Base-by-base conservation (phyloP, 2,113 vertebrate genomes). In the Chamaea fasciata region DNA sequence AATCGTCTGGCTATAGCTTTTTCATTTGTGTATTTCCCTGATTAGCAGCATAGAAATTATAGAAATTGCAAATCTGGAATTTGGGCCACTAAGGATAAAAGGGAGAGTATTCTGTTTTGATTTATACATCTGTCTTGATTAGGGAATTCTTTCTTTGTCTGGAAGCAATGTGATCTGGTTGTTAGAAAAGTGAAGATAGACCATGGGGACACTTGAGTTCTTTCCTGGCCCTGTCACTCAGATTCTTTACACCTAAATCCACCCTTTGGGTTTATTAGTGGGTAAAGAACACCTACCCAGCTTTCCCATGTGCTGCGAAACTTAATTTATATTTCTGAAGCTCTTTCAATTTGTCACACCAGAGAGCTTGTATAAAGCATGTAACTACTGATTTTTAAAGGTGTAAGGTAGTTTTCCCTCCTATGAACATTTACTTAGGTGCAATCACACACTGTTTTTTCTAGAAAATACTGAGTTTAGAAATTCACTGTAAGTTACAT, bases 61-160 rank as follows among this genome's bases (percentile, higher is more conserved):
- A 87, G 82, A 53, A 60, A 89, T 59, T 70, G 19, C 21, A 91
- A 55, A 89, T 76, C 26, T 88, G 68, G 21, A 52, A 79, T 47
- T 87, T 86, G 47, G 49, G 37, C 60, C 70, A 80, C 83, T 55
- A 69, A 71, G 70, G 74, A 76, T 67, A 78, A 77, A 90, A 69
- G 47, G 18, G 24, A 70, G 37, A n/a, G 31, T 78, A 65, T 78
- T 92, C 62, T 80, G 59, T 46, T 96, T 90, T 94, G 71, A 81
- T 91, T 91, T 88, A n/a, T 75, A 67, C 35, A 46, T 69, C 82
- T 78, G 41, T 71, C 88, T 53, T 77, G 87, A 68, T 89, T 62
- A 68, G 84, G 70, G 82, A 89, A 74, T 91, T 93, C 91, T 91
- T 79, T 84, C 73, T 92, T 92, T 95, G 60, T 84, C 59, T 96